Base-by-base conservation (phyloP, 1,140 invertebrate genomes). In the Eurosta solidaginis region DNA sequence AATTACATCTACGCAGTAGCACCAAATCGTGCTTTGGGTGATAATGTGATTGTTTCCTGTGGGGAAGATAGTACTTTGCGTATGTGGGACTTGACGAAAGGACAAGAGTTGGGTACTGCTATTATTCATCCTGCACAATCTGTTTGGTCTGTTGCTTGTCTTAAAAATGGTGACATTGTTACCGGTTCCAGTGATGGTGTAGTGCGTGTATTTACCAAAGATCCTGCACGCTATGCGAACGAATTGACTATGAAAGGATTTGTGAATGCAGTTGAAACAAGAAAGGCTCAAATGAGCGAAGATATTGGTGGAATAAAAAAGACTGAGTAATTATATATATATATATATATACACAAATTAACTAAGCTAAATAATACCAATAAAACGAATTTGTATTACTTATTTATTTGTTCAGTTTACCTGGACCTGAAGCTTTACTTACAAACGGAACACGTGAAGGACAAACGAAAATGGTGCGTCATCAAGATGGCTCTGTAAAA, bases 81-180 rank as follows among this genome's bases (percentile, higher is more conserved):
- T 50, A 90, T 98, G 81, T 99, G 97, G 96, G 87, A 91, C 77
- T 89, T 91, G 40, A 88, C 85, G 0, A 81, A 80, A 3, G 87
- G 86, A 3, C 47, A 80, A 1, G 75, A 87, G 27, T 45, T 88
- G 12, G 92, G 91, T 0, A 89, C 92, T 74, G 93, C 93, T 0
- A 92, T 99, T 33, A 84, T 90, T 17, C 89, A 98, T 74, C 97
- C 97, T 0, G 92, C 94, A 1, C 92, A 95, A 75, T 96, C 96
- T 25, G 92, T 98, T 7, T 99, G 98, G 98, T 92, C 92, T 63
- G 93, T 98, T 0, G 90, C 92, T 76, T 91, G 92, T 78, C 86
- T 98, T 20, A 82, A 89, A 3, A 98, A 98, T 89, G 94, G 93
- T 12, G 97, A 99, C 88, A 92, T 99, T 84, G 95, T 95, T n/a